Conservation (phyloP, 2,797 vertebrate genomes). For the Clamator glandarius region DNA sequence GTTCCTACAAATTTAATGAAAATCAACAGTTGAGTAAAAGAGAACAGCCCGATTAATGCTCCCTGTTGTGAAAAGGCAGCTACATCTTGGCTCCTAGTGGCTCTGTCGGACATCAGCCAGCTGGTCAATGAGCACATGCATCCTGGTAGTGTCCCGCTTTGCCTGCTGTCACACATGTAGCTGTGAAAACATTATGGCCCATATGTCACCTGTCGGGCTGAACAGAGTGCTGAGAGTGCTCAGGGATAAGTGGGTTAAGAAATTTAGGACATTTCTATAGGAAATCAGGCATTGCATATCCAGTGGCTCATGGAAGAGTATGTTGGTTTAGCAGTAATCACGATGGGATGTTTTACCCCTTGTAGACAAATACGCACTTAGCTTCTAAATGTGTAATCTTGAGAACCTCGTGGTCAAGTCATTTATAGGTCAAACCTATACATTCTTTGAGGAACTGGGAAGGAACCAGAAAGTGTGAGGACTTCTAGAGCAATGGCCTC, state of each 20-base stretch:
- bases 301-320: not conserved
- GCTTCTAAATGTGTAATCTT: not conserved
- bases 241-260: not conserved
- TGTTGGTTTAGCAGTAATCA: not conserved
- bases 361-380: not conserved
- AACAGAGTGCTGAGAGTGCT: not conserved
- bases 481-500: too few species aligned
- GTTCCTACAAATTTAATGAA: not conserved
- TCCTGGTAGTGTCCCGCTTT: rapidly evolving
- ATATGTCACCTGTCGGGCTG: not conserved
- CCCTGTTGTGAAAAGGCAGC: not conserved
- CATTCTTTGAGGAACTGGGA: too few species aligned
- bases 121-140: not conserved
- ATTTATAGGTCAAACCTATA: too few species aligned
- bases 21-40: not conserved
- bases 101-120: slow-evolving; percentile 5
- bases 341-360: not conserved
- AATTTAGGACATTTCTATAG: not conserved
- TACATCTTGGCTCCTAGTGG: not conserved
- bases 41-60: not conserved
- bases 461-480: too few species aligned
- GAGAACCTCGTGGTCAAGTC: not conserved
- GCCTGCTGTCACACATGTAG: not conserved
- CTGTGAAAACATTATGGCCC: not conserved
- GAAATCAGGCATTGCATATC: not conserved